Conservation (phyloP, 2,888 invertebrate genomes). For the Tipula confusa region DNA sequence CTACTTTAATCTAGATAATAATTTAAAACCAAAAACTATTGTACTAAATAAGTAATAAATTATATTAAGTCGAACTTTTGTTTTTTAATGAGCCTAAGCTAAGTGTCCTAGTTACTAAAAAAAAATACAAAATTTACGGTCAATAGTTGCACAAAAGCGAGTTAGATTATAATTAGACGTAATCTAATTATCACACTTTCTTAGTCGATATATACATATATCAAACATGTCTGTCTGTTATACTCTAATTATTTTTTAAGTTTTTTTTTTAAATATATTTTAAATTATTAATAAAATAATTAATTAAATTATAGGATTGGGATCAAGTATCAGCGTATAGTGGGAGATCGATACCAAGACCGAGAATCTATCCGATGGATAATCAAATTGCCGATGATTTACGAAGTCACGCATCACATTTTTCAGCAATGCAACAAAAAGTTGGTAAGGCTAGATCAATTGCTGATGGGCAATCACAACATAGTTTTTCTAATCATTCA, state of each 20-base stretch:
- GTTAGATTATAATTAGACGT: neutral
- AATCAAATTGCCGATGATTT: conserved; percentile 67
- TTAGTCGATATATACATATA: neutral
- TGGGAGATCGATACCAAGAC: conserved; percentile 82
- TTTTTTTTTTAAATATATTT: neutral
- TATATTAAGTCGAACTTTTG: neutral
- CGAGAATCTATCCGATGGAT: conserved; percentile 75
- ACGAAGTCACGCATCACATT: conserved; percentile 62
- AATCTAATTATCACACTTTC: neutral
- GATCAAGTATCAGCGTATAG: conserved; percentile 88
- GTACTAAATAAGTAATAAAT: neutral
- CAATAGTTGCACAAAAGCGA: neutral
- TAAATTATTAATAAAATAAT: conserved; percentile 5
- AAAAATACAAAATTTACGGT: neutral
- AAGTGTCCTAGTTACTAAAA: neutral
- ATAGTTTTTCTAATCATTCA: conserved; percentile 80
- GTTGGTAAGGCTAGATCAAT: conserved; percentile 57
- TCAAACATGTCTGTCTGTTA: conserved; percentile 4
- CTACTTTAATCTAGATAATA: neutral
- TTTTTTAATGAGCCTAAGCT: neutral
- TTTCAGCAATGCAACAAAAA: conserved; percentile 62
- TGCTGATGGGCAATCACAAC: conserved; percentile 85
- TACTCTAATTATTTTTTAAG: conserved; percentile 33
- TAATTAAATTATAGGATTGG: conserved; percentile 58
- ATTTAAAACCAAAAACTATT: neutral